Base-by-base conservation (phyloP, 2,113 vertebrate genomes). In the Cyprinodon variegatus region DNA sequence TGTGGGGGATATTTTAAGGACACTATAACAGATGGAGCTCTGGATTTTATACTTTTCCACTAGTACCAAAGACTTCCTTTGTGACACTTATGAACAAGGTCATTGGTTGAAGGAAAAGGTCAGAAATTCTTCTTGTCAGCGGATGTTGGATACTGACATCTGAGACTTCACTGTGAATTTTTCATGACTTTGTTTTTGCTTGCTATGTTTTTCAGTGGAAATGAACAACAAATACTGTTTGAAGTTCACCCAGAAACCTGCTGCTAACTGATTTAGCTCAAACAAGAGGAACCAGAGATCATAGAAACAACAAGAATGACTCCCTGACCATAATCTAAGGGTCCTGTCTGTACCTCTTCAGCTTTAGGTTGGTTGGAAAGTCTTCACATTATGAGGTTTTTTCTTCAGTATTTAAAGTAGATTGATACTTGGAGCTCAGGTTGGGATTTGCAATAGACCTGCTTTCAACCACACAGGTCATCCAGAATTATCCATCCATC, bases 141-240 rank as follows among this genome's bases (percentile, higher is more conserved):
- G 38, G 11, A 38, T 59, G 22, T 1, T 38, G 17, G 10, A 72
- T 43, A 38, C 41, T 38, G 70, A 72, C 60, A 61, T 38, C 57
- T 48, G 57, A 46, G 70, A 46, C 39, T 43, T 6, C 39, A 66
- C 65, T 64, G 17, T 70, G 40, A 41, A 72, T 72, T 62, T 72
- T 72, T 62, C 46, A 72, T 72, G 41, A 62, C 70, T 60, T 37
- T 45, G 22, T 62, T 72, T 62, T 62, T 40, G 22, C 60, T 62
- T 61, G 59, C 59, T 62, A 22, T 48, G 41, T 72, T 38, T 29
- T 36, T 53, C 11, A 15, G 68, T 69, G 57, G 29, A 69, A 69
- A 69, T 69, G 68, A 57, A 20, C 50, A n/a, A 38, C 38, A 69
- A 69, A 69, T 41, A 38, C 22, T 11, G 40, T 43, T 41, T 22